Base-by-base conservation (phyloP, 2,113 vertebrate species). In the Otocyon megalotis region DNA sequence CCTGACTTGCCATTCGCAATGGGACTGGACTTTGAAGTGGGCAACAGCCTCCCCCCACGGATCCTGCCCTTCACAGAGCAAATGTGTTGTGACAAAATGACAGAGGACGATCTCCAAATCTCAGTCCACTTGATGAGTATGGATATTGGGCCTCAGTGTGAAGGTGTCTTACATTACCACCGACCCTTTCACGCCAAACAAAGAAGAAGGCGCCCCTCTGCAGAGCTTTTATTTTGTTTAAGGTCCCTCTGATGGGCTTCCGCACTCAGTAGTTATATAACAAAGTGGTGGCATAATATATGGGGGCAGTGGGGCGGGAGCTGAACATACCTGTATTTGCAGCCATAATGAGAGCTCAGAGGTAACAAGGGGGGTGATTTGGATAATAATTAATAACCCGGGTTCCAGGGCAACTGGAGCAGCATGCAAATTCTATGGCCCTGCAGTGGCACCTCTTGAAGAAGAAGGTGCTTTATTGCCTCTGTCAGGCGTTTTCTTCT, bases 401-500 rank as follows among this genome's bases (percentile, higher is more conserved):
- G 77, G 50, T 77, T 86, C 54, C 92, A 76, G 79, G 72, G 10
- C 72, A 84, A 76, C 89, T 48, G 69, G 56, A 81, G 71, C 28
- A 1, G 56, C 92, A 89, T 82, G 93, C 95, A 96, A 93, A 96
- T 93, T 77, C 93, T 93, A 81, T 67, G 92, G 89, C 97, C 88
- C 95, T 88, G 92, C 92, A 9, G 95, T 65, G 81, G 96, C 77
- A 62, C 92, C 93, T 96, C 97, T 69, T 93, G 91, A 95, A 92
- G 90, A 91, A 79, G 96, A 95, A 93, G 97, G 93, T 90, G 76
- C 95, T 97, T 98, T 97, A 97, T 96, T 96, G 97, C 97, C 76
- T 95, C 97, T 98, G 96, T 92, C 94, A 97, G 93, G 79, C 32
- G 0, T 53, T 85, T 71, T 71, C 90, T 93, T 81, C 97, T 96